phyloP scores from a whole-genome alignment of 1,140 invertebrate genomes.

The Carposina sasakii region DNA sequence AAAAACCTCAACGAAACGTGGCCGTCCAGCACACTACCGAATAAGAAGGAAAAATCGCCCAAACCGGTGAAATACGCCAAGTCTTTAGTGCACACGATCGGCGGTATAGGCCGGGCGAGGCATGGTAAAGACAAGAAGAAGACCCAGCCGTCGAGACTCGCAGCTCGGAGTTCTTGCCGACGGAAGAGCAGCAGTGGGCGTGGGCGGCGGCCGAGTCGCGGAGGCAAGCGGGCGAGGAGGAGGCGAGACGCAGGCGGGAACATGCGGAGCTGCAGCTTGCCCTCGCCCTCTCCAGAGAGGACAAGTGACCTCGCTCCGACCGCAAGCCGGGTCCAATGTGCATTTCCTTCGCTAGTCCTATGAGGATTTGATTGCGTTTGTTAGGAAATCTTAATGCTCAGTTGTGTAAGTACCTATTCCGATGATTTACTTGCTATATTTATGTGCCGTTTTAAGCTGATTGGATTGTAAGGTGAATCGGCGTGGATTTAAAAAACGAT shows the following conservation, averaged over 20 bases:
- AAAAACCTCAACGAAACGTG: slow-evolving; percentile 58
- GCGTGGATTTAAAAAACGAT: too few relatives aligned
- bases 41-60: slow-evolving; percentile 64
- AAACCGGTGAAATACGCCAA: slow-evolving; percentile 61
- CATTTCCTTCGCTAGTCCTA: too few relatives aligned
- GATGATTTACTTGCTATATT: too few relatives aligned
- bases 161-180: slow-evolving; percentile 37
- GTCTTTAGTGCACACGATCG: slow-evolving; percentile 59
- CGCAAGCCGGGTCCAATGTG: too few relatives aligned
- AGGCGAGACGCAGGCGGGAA: slow-evolving; percentile 61
- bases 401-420: too few relatives aligned
- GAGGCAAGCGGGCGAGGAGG: slow-evolving; percentile 61
- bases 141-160: slow-evolving; percentile 19
- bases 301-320: slow-evolving; percentile 58
- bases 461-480: too few relatives aligned
- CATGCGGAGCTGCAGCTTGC: slow-evolving; percentile 73
- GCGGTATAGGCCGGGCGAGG: slow-evolving; percentile 50
- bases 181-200: slow-evolving; percentile 73
- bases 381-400: too few relatives aligned
- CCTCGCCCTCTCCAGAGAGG: slow-evolving; percentile 67
- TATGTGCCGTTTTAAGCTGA: too few relatives aligned
- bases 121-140: slow-evolving; percentile 53
- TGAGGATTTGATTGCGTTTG: too few relatives aligned
- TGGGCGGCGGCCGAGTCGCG: slow-evolving; percentile 75
- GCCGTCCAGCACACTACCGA: slow-evolving; percentile 49